A percentile compares a stretch with the other conserved stretches of the same genome.
Conservation (phyloP, 2,888 invertebrate genomes). For the Sussaba pulchella region DNA sequence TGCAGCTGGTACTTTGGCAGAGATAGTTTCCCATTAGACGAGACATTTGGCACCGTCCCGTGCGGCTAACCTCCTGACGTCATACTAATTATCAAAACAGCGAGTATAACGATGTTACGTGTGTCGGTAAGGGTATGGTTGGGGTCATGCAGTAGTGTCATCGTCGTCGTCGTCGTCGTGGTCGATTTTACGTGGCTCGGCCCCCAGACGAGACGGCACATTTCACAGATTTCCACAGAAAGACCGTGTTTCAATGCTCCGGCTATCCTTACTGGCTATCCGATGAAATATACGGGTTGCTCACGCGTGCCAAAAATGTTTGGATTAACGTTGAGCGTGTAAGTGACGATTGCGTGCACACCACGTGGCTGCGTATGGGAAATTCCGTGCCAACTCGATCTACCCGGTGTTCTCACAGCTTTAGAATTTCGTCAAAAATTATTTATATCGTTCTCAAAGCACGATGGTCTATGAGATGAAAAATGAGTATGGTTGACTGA, state of each 20-base stretch:
- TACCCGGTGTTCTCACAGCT: too few species aligned
- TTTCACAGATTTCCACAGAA: constrained; percentile 37
- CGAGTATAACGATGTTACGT: constrained; percentile 52
- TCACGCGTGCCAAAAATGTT: constrained; percentile 51
- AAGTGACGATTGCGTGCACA: constrained; percentile 2
- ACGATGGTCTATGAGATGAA: too few species aligned
- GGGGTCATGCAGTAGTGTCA: background rate
- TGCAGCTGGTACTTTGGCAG: constrained; percentile 80
- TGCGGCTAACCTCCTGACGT: constrained; percentile 69
- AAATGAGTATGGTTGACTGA: too few species aligned
- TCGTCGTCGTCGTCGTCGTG: constrained; percentile 11
- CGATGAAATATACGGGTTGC: constrained; percentile 12
- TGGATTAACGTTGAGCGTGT: background rate
- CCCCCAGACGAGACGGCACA: constrained; percentile 43
- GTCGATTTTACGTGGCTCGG: background rate
- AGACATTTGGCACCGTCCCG: constrained; percentile 76
- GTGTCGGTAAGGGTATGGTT: background rate
- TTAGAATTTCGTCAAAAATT: too few species aligned
- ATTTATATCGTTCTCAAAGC: too few species aligned
- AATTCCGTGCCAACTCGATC: too few species aligned
- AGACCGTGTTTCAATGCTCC: constrained; percentile 11
- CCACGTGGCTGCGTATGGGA: constrained; percentile 2
- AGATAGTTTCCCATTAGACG: constrained; percentile 75
- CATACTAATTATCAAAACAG: constrained; percentile 77
- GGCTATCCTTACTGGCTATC: constrained; percentile 25